These are phyloP conservation scores for Oeneis ivallda DNA, from an alignment of 2,888 invertebrate species.

Conservation along the genomic window DNA sequence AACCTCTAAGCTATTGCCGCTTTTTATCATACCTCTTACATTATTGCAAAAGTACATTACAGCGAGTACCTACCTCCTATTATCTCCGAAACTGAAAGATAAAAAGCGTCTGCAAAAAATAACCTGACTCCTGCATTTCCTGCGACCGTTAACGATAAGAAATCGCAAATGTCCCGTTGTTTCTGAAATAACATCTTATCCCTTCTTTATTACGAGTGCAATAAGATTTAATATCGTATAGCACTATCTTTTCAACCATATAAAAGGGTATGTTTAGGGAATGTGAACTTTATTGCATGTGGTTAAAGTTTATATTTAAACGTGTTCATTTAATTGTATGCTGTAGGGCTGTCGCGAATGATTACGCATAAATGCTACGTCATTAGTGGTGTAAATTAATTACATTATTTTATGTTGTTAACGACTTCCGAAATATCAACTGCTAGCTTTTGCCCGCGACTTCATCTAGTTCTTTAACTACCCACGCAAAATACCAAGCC, in stretches of 20 bases:
- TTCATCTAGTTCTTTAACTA: too few relatives aligned
- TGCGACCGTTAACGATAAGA: slow-evolving; percentile 36
- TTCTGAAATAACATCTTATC: background rate
- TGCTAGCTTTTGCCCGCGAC: background rate
- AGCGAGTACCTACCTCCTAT: background rate
- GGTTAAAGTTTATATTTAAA: background rate
- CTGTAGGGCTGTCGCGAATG: slow-evolving; percentile 12
- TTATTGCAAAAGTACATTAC: background rate
- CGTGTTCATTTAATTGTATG: background rate
- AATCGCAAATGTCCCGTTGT: slow-evolving; percentile 33
- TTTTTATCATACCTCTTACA: background rate
- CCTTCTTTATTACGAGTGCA: background rate
- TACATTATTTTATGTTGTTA: background rate
- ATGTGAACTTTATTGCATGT: background rate
- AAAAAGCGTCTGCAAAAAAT: slow-evolving; percentile 27
- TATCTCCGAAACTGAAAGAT: slow-evolving; percentile 21
- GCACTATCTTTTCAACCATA: background rate
- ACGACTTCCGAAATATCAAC: background rate
- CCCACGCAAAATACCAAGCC: too few relatives aligned
- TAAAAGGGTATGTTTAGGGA: background rate
- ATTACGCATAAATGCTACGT: slow-evolving; percentile 4
- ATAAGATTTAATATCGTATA: slow-evolving; percentile 20
- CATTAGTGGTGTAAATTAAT: slow-evolving; percentile 9
- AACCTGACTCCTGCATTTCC: slow-evolving; percentile 30
- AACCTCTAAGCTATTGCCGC: background rate